Percentiles rank a stretch among this genome's conserved stretches.
Conservation (phyloP, 2,888 invertebrate genomes). For the Ditula angustiorana region DNA sequence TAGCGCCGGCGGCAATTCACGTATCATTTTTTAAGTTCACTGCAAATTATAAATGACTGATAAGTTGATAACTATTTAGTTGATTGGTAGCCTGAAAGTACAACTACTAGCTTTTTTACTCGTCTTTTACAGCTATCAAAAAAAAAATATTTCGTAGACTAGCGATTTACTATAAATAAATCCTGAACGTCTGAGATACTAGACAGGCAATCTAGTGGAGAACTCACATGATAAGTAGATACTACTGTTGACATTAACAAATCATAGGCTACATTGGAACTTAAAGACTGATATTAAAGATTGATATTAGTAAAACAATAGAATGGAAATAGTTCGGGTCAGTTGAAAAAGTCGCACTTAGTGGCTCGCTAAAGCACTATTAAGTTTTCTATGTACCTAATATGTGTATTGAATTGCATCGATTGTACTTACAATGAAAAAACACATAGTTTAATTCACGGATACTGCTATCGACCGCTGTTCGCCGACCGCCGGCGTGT, state of each 20-base stretch:
- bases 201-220: not conserved
- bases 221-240: not conserved
- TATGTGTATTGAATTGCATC: not conserved
- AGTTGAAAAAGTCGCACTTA: not conserved
- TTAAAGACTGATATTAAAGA: no score
- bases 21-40: conserved; percentile 24
- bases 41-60: not conserved
- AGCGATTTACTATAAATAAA: conserved; percentile 1
- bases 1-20: conserved; percentile 57
- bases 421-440: conserved; percentile 14
- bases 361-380: not conserved
- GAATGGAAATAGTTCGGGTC: not conserved
- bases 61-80: not conserved
- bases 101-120: not conserved
- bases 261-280: not conserved
- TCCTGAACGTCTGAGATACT: not conserved
- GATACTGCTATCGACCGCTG: conserved; percentile 6
- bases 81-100: not conserved
- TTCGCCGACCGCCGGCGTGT: conserved; percentile 18
- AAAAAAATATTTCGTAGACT: no score
- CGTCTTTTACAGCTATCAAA: no score
- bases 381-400: not conserved
- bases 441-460: conserved; percentile 1
- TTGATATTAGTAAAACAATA: not conserved
- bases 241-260: not conserved